phyloP scores from a whole-genome alignment of 2,113 vertebrate species.

The Odocoileus hemionus region DNA sequence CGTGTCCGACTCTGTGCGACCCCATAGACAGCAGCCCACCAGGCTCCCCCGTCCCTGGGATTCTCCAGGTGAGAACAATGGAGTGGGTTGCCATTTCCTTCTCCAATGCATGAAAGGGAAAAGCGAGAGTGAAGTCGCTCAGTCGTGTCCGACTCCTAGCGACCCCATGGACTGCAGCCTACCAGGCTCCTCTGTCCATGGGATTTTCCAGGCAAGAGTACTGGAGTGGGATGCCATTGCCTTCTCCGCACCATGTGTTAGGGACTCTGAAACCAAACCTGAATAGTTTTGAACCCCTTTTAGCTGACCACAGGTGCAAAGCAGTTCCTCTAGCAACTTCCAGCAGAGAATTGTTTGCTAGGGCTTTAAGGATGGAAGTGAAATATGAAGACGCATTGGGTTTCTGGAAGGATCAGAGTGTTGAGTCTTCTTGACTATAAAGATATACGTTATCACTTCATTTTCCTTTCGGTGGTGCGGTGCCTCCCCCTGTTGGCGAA shows the following conservation, averaged over 20 bases:
- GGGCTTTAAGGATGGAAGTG: not conserved
- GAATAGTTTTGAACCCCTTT: constrained; percentile 6
- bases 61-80: too few relatives aligned
- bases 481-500: not conserved
- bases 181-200: too few relatives aligned
- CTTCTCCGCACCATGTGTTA: not conserved
- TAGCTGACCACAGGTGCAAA: not conserved
- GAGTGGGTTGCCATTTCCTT: too few relatives aligned
- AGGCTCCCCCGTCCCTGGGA: too few relatives aligned
- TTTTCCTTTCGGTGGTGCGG: not conserved
- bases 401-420: not conserved
- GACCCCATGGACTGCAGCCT: too few relatives aligned
- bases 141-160: too few relatives aligned
- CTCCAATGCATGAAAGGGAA: too few relatives aligned
- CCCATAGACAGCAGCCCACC: too few relatives aligned
- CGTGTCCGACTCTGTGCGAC: too few relatives aligned
- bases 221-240: too few relatives aligned
- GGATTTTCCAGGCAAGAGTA: too few relatives aligned
- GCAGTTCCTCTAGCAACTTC: not conserved
- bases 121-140: too few relatives aligned
- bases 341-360: not conserved
- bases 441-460: not conserved
- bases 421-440: not conserved
- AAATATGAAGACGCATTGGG: not conserved
- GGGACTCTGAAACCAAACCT: not conserved